These are phyloP conservation scores for Amphipoea lucens DNA, from an alignment of 2,888 invertebrate genomes.

Conservation along the genomic window DNA sequence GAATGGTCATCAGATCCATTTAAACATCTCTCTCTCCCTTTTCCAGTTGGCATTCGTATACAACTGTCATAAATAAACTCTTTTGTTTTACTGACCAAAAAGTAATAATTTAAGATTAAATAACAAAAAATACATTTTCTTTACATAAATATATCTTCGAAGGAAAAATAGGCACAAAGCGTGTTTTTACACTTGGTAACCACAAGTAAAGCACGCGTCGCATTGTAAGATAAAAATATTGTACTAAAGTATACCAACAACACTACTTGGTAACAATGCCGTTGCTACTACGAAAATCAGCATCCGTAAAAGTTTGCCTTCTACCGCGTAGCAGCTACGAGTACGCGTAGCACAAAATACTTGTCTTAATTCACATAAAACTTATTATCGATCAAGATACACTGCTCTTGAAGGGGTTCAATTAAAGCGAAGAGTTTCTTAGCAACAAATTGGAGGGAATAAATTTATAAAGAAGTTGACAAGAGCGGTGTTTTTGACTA, in stretches of 20 bases:
- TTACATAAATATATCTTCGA: too few species aligned
- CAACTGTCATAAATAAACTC: too few species aligned
- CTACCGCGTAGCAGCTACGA: conserved; percentile 13
- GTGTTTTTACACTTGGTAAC: not conserved
- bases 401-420: conserved; percentile 18
- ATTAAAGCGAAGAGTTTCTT: not conserved
- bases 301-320: not conserved
- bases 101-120: too few species aligned
- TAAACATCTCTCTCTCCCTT: too few species aligned
- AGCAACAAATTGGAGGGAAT: conserved; percentile 9
- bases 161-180: not conserved
- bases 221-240: too few species aligned
- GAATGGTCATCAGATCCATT: too few species aligned
- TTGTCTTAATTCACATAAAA: conserved; percentile 19
- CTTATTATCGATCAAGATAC: conserved; percentile 14
- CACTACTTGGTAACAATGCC: not conserved
- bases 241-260: too few species aligned
- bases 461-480: conserved; percentile 1
- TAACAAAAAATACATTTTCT: too few species aligned
- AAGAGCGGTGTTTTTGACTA: not conserved
- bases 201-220: not conserved
- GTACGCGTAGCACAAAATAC: conserved; percentile 1
- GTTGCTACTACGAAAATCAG: not conserved
- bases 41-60: too few species aligned
- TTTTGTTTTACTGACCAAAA: too few species aligned